phyloP scores from a whole-genome alignment of 2,888 invertebrate genomes.

The Ophioninae sp. region DNA sequence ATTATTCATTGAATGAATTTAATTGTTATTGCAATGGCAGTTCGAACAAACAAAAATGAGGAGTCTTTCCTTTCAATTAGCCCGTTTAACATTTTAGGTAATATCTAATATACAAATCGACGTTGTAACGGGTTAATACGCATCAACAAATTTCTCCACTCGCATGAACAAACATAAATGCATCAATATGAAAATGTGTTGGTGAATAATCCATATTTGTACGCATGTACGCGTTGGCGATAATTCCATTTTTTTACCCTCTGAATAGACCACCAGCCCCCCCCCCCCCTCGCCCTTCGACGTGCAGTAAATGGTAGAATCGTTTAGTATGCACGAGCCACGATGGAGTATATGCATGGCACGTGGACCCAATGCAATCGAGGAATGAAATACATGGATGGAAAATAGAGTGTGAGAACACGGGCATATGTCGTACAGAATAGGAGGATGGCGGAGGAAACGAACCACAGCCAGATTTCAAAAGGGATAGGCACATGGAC shows the following conservation, averaged over 20 bases:
- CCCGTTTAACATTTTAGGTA: no score
- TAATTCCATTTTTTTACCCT: conserved; percentile 71
- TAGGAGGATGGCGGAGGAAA: conserved; percentile 14
- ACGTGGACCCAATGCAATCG: conserved; percentile 56
- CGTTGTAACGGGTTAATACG: neutral
- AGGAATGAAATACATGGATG: conserved; percentile 40
- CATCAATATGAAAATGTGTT: conserved; percentile 1
- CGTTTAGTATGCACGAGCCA: conserved; percentile 63
- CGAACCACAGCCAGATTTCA: conserved; percentile 45
- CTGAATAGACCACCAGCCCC: conserved; percentile 69
- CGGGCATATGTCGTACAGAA: conserved; percentile 1
- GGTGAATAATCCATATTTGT: conserved; percentile 11
- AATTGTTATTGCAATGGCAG: no score
- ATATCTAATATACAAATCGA: no score
- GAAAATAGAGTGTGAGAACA: conserved; percentile 34
- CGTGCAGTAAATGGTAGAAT: conserved; percentile 59
- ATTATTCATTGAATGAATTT: no score
- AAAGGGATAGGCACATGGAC: conserved; percentile 31
- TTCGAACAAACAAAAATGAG: no score
- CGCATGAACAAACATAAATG: neutral
- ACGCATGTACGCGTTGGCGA: conserved; percentile 58
- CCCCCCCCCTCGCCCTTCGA: neutral
- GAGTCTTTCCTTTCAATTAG: no score
- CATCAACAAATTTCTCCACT: neutral
- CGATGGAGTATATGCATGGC: conserved; percentile 48